phyloP scores from a whole-genome alignment of 2,797 vertebrate genomes.

The Oryzias dopingdopingensis region DNA sequence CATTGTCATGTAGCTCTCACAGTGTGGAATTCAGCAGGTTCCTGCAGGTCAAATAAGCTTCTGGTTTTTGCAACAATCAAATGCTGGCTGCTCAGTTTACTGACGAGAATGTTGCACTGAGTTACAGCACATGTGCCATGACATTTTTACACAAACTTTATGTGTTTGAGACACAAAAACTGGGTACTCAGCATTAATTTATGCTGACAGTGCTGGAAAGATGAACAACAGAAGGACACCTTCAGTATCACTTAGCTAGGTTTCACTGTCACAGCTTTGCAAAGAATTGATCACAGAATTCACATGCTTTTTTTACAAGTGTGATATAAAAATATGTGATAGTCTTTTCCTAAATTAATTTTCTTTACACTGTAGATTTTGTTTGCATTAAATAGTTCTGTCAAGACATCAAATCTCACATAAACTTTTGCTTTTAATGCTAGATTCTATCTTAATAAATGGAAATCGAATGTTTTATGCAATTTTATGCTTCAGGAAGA shows the following conservation, averaged over 20 bases:
- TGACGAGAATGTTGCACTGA: background rate
- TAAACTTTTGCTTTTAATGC: no score
- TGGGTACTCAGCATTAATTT: conserved; percentile 9
- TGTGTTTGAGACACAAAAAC: conserved; percentile 10
- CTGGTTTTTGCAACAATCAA: conserved; percentile 41
- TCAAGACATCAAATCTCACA: no score
- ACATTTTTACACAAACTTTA: conserved; percentile 1
- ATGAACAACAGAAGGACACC: conserved; percentile 1
- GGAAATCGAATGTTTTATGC: no score
- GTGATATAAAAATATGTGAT: no score
- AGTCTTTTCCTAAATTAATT: no score
- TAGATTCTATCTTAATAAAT: no score
- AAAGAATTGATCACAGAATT: no score
- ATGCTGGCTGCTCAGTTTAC: conserved; percentile 29
- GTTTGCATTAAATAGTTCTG: no score
- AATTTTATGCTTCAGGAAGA: no score
- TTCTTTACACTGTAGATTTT: no score
- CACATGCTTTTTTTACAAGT: no score
- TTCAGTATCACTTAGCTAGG: background rate
- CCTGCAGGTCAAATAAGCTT: conserved; percentile 43
- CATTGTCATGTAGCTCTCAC: conserved; percentile 70
- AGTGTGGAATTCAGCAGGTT: conserved; percentile 44
- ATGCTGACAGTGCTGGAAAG: conserved; percentile 7
- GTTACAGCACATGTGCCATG: conserved; percentile 9
- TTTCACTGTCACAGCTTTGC: background rate